Base-by-base conservation (phyloP, 2,113 vertebrate genomes). In the Scytalopus superciliaris region DNA sequence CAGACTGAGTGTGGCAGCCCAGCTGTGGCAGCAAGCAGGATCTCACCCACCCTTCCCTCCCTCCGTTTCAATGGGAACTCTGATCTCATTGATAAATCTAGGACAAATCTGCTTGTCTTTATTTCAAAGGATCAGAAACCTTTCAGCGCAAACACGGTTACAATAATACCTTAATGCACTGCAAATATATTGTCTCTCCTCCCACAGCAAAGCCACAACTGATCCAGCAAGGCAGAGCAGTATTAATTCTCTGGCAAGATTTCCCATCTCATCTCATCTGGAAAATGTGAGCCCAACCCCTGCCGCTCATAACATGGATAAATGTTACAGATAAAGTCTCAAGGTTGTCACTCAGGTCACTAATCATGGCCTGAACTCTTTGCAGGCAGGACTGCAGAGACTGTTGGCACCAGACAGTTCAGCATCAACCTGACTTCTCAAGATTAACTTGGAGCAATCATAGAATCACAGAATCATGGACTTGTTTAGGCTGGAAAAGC, bases 51-150 rank as follows among this genome's bases (percentile, higher is more conserved):
- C 14, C 27, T 64, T 28, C 55, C 35, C 44, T 81, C 72, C 74
- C 70, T 69, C 11, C 0, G 0, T 19, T 52, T 76, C 77, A 79
- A 40, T 89, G 93, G 84, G 57, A 84, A 50, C 40, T 42, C 86
- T 91, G 69, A 44, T 55, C 57, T 87, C 95, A 93, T 94, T 94
- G 91, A 96, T 75, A 82, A 89, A 95, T 85, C 89, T 66, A 75
- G 93, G 91, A 60, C 93, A 94, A 91, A 96, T 62, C 87, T 50
- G 66, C 70, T 60, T 2, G 1, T 63, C 59, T 92, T 87, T 49
- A 40, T 47, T 82, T 82, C 0, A 0, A 53, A 35, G 89, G 89
- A 89, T 91, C 89, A 87, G 89, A 76, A 91, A 79, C 77, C 93
- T 85, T 45, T 57, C 93, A 60, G 93, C 1, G 0, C 64, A 67